Evolutionary conservation across 2,888 invertebrate genomes (phyloP), one percentile per base, ranked within the genome.

Genomic region (Ophion ellenae): DNA sequence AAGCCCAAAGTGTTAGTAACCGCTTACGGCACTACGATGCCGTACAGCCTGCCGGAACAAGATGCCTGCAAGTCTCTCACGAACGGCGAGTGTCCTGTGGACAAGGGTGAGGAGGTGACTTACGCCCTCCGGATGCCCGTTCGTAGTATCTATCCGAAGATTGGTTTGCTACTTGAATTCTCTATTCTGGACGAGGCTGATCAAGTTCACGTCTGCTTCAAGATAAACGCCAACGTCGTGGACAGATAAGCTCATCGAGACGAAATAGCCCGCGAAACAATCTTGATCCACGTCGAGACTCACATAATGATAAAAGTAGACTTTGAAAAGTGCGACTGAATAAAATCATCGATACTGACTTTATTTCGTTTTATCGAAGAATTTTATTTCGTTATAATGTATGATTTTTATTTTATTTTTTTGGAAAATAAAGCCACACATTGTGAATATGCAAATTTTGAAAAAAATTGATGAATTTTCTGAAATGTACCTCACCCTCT

Each of bases 41-140:
- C 74, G 4, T 93, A 92, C 71, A 90, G 89, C 0, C 88, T 93
- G 20, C 91, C 92, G 0, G 86, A 92, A 20, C 85, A 90, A 47
- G 76, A 94, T 59, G 93, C 91, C 7, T 94, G 94, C 89, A 85
- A 86, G 0, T 79, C 87, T 0, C 82, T 94, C 17, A 75, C 66
- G 10, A 88, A 89, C 69, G 90, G 87, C 7, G 87, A 91, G 36
- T 94, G 94, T 73, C 94, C 94, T 0, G 85, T 94, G 85, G 87
- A 90, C 11, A 67, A 87, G 6, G 91, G 90, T 0, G 92, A 94
- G 59, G 36, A 81, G 0, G 91, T 90, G 9, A 93, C 92, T 14
- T 94, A 93, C 83, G 36, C n/a, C 0, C 85, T 94, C 5, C 53
- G 14, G 1, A 92, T 94, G 92, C 92, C 92, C 0, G 81, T 94